Base-by-base conservation (phyloP, 2,888 invertebrate species). In the Pollenia labialis region DNA sequence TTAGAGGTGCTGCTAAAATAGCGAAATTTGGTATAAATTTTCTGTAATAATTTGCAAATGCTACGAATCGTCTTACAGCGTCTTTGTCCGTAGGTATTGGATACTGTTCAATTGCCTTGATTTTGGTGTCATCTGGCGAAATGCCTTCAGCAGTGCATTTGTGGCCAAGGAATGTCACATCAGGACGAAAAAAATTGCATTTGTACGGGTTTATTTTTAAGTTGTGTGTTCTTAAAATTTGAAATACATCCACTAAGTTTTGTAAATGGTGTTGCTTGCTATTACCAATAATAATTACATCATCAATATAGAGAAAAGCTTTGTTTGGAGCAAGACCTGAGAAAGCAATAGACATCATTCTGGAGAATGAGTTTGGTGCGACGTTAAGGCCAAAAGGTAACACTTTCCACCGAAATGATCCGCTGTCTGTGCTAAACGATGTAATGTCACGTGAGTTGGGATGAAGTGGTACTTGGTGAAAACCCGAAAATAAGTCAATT, bases 1-100 rank as follows among this genome's bases (percentile, higher is more conserved):
- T 68, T 44, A 68, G 68, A 0, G 79, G 79, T 42, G 79, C 79
- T 46, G 68, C 77, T 10, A 66, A 16, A 4, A 52, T 23, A 23
- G 68, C 48, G 23, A 68, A 68, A 50, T 68, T 68, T 8, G 54
- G 69, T 54, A 69, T 54, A 32, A 54, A 69, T n/a, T 40, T 8
- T 32, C 69, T 69, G 40, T 79, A 68, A 58, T 79, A 79, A 16
- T 79, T 79, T 8, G 68, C 68, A 58, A 79, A 68, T 16, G 77
- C 77, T n/a, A 66, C 77, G 42, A 77, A 77, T n/a, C 77, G 66
- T 66, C 54, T 23, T 40, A 79, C 56, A 4, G 68, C 54, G 58
- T 79, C 79, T 44, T 79, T 79, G 46, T 68, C 79, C 1, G 50
- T 14, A 18, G 79, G 79, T 10, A 58, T 44, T 2, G 60, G 44